Conservation (phyloP, 2,888 invertebrate genomes). For the Eupithecia pulchellata region DNA sequence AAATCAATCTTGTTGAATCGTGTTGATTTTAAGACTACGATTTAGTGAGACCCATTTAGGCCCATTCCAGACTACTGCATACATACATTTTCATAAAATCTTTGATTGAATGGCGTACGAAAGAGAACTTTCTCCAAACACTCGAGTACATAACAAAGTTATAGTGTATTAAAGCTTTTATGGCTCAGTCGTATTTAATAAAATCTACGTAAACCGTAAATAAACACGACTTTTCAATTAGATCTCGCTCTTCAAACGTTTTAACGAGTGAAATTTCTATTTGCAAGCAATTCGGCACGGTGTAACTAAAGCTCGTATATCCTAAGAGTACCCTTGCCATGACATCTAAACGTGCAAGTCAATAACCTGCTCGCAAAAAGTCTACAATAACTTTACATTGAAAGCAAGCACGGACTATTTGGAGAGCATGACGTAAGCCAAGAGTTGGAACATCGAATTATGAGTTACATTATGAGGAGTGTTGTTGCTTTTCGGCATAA, state of each 20-base stretch:
- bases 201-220: conserved; percentile 17
- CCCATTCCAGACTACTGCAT: not conserved
- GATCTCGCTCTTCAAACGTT: conserved; percentile 41
- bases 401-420: conserved; percentile 73
- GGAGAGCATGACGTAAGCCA: conserved; percentile 74
- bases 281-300: conserved; percentile 46
- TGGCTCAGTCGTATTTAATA: not conserved
- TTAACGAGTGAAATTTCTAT: conserved; percentile 39
- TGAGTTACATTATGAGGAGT: conserved; percentile 53
- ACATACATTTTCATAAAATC: not conserved
- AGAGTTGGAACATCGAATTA: conserved; percentile 55
- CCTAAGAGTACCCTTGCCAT: conserved; percentile 72
- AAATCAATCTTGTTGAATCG: not conserved
- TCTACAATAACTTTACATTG: conserved; percentile 75
- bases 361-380: conserved; percentile 79
- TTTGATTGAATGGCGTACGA: not conserved
- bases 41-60: not conserved
- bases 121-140: not conserved
- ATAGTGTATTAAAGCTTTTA: not conserved
- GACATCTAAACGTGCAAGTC: conserved; percentile 78
- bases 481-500: conserved; percentile 49
- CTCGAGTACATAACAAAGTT: not conserved
- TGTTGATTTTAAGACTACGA: not conserved
- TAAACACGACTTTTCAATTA: conserved; percentile 36
- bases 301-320: conserved; percentile 48